A percentile compares a stretch with the other conserved stretches of the same genome.
These are phyloP conservation scores for Pectinophora gossypiella DNA, from an alignment of 1,140 invertebrate species.

Conservation along the genomic window DNA sequence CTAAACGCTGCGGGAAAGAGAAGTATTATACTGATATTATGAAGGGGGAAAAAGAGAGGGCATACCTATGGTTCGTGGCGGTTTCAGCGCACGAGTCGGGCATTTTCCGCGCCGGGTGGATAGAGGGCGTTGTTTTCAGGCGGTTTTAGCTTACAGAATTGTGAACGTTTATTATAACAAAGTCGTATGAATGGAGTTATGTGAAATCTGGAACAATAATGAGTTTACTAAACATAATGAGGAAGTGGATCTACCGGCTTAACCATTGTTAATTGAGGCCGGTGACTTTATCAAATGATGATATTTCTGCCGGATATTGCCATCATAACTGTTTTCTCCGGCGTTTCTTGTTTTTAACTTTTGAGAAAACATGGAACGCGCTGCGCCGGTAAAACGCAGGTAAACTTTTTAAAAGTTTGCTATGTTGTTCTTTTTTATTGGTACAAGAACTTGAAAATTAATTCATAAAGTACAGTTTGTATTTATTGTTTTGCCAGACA, in stretches of 20 bases:
- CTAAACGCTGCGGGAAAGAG: conserved; percentile 26
- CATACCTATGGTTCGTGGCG: conserved; percentile 60
- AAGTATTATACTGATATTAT: conserved; percentile 20
- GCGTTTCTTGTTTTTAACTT: too few species aligned
- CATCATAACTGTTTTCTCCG: too few species aligned
- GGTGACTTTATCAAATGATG: too few species aligned
- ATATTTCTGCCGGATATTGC: too few species aligned
- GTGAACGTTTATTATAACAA: conserved; percentile 23
- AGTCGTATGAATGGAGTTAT: conserved; percentile 21
- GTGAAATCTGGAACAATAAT: conserved; percentile 20
- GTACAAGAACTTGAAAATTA: too few species aligned
- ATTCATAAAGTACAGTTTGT: too few species aligned
- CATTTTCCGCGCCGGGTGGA: conserved; percentile 22
- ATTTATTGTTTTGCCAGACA: too few species aligned
- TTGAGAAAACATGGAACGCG: too few species aligned
- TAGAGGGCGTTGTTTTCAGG: conserved; percentile 50
- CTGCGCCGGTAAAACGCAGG: too few species aligned
- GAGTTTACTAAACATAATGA: conserved; percentile 9
- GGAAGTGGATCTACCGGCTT: neutral
- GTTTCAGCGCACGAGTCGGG: conserved; percentile 23
- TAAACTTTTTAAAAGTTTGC: too few species aligned
- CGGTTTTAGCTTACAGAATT: conserved; percentile 11
- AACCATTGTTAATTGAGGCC: neutral
- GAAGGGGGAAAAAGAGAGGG: conserved; percentile 26
- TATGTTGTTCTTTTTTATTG: too few species aligned